Conservation (phyloP, 2,797 vertebrate species). For the Paguma larvata region DNA sequence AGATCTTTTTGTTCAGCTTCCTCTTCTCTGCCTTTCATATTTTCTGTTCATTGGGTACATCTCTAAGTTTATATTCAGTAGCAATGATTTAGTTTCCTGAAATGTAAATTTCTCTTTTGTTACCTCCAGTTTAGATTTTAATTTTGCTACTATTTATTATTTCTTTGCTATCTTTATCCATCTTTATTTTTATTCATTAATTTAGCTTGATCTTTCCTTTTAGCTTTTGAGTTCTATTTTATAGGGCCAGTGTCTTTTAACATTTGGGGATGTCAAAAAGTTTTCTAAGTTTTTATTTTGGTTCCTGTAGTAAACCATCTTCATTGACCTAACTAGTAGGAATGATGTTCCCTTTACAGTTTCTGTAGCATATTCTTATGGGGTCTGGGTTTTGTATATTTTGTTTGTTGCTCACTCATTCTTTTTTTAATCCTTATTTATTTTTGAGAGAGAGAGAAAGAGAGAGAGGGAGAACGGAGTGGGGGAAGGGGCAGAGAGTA, state of each 20-base stretch:
- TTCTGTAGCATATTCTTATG: slow-evolving; percentile 21
- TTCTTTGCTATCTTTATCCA: background rate
- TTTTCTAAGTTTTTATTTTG: slow-evolving; percentile 42
- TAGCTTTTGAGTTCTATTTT: background rate
- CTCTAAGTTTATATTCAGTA: background rate
- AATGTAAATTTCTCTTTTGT: slow-evolving; percentile 27
- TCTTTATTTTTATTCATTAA: background rate
- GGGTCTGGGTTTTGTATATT: background rate
- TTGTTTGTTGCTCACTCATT: background rate
- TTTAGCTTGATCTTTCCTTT: background rate
- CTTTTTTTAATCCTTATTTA: no score
- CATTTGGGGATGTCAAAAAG: background rate
- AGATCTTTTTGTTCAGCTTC: background rate
- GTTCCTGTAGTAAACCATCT: background rate
- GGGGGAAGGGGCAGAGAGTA: no score
- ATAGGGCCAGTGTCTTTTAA: background rate
- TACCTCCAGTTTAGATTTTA: background rate
- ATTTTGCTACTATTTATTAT: background rate
- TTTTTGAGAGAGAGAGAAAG: no score
- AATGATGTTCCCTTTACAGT: background rate
- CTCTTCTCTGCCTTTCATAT: background rate
- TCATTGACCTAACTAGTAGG: background rate
- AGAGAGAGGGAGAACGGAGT: no score
- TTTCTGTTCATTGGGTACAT: background rate
- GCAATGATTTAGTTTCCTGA: background rate